A percentile compares a stretch with the other conserved stretches of the same genome.
Conservation (phyloP, 2,888 invertebrate species). For the Pyrrhosoma nymphula region DNA sequence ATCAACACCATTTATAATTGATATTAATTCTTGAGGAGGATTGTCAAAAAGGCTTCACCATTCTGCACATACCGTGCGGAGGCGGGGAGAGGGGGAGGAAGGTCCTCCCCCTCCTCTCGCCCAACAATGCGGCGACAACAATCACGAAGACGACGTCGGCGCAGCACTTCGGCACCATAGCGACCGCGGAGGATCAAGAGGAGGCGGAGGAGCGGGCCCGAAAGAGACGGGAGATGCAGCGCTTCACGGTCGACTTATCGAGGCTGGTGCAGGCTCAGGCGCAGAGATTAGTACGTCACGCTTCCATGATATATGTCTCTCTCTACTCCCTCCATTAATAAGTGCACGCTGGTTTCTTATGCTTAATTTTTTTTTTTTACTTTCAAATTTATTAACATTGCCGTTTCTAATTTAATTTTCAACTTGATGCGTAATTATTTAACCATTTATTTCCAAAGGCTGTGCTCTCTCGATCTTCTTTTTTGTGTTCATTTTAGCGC, state of each 20-base stretch:
- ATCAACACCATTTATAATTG: background rate
- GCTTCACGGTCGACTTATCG: constrained; percentile 56
- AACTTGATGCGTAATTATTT: too few relatives aligned
- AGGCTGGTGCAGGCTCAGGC: constrained; percentile 61
- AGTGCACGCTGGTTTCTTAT: too few relatives aligned
- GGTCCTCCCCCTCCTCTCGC: background rate
- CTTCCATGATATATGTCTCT: background rate
- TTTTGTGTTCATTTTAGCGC: too few relatives aligned
- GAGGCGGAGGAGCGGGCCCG: background rate
- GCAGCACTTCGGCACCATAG: background rate
- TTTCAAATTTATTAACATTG: too few relatives aligned
- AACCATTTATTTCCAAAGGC: too few relatives aligned
- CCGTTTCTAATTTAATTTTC: too few relatives aligned
- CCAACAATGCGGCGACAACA: background rate
- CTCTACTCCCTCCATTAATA: too few relatives aligned
- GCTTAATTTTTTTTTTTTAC: too few relatives aligned
- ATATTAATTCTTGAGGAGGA: background rate
- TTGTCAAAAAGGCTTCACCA: background rate
- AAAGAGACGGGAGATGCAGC: background rate
- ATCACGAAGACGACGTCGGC: background rate
- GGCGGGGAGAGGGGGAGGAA: constrained; percentile 22
- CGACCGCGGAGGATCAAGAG: constrained; percentile 20
- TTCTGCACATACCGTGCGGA: constrained; percentile 11
- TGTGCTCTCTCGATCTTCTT: too few relatives aligned
- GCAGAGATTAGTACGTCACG: constrained; percentile 51